Evolutionary conservation across 2,888 invertebrate genomes (phyloP).

Genomic region (Ormia ochracea): DNA sequence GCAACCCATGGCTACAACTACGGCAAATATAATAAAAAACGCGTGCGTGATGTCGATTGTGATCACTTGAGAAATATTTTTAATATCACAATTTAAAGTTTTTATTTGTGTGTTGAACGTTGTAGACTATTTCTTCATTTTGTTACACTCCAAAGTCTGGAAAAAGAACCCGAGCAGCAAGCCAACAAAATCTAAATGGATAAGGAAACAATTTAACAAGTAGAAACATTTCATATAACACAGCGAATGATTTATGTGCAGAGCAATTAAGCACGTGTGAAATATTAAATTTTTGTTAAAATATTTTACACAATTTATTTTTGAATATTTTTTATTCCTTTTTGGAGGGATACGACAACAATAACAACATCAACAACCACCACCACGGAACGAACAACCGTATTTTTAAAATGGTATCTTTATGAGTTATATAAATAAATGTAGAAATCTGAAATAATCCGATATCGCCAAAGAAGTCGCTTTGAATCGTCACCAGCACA

Average conservation of each 20-base stretch:
- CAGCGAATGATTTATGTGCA: slow-evolving; percentile 58
- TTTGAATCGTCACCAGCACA: too few relatives aligned
- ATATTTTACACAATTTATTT: not conserved
- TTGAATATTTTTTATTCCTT: too few relatives aligned
- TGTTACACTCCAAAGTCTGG: not conserved
- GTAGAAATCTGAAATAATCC: too few relatives aligned
- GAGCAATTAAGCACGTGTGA: slow-evolving; percentile 62
- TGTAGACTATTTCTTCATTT: not conserved
- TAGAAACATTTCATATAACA: slow-evolving; percentile 9
- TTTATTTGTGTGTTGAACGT: not conserved
- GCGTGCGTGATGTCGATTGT: slow-evolving; percentile 62
- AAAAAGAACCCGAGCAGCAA: slow-evolving; percentile 29
- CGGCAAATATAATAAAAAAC: slow-evolving; percentile 22
- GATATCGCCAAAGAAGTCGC: too few relatives aligned
- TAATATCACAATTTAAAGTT: slow-evolving; percentile 1
- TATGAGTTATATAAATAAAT: too few relatives aligned
- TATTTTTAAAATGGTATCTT: too few relatives aligned
- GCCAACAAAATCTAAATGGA: slow-evolving; percentile 29
- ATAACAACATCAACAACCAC: too few relatives aligned
- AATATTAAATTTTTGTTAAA: slow-evolving; percentile 41
- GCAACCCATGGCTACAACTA: slow-evolving; percentile 16
- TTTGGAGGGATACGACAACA: too few relatives aligned
- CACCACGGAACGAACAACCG: too few relatives aligned
- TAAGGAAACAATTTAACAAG: not conserved
- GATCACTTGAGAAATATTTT: slow-evolving; percentile 39